These are phyloP conservation scores for Deilephila elpenor DNA, from an alignment of 2,888 invertebrate genomes.

Conservation along the genomic window DNA sequence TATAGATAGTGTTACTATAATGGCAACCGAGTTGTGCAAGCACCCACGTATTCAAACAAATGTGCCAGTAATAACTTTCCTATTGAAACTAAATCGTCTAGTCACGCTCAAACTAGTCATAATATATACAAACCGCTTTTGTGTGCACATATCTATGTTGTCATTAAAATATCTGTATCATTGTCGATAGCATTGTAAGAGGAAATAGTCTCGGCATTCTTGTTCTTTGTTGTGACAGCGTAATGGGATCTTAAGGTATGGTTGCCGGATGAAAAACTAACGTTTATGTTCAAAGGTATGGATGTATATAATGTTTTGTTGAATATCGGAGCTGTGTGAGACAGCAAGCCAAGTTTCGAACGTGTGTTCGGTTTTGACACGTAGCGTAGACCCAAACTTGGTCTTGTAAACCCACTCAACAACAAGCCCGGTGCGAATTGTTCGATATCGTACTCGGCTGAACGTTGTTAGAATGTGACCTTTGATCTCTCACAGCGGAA, in stretches of 20 bases:
- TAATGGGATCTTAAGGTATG: slow-evolving; percentile 26
- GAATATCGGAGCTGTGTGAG: background rate
- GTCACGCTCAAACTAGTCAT: slow-evolving; percentile 71
- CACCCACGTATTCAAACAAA: slow-evolving; percentile 81
- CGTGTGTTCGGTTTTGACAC: slow-evolving; percentile 21
- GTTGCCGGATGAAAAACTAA: slow-evolving; percentile 7
- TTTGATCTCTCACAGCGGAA: background rate
- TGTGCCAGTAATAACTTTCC: slow-evolving; percentile 79
- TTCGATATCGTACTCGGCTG: background rate
- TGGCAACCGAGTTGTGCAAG: slow-evolving; percentile 72
- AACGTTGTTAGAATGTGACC: background rate
- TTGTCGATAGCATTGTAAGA: slow-evolving; percentile 35
- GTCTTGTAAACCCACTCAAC: slow-evolving; percentile 14
- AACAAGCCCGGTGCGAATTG: slow-evolving; percentile 2
- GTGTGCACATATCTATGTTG: slow-evolving; percentile 45
- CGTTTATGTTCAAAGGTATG: background rate
- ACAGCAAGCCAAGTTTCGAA: background rate
- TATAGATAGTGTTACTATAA: slow-evolving; percentile 49
- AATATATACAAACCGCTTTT: slow-evolving; percentile 40
- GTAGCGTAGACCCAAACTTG: slow-evolving; percentile 19
- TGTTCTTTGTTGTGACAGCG: slow-evolving; percentile 27
- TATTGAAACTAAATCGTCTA: slow-evolving; percentile 79
- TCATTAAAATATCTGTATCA: slow-evolving; percentile 47
- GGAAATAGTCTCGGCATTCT: slow-evolving; percentile 31
- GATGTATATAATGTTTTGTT: background rate